phyloP scores from a whole-genome alignment of 2,888 invertebrate genomes.

The Agrypnus murinus region DNA sequence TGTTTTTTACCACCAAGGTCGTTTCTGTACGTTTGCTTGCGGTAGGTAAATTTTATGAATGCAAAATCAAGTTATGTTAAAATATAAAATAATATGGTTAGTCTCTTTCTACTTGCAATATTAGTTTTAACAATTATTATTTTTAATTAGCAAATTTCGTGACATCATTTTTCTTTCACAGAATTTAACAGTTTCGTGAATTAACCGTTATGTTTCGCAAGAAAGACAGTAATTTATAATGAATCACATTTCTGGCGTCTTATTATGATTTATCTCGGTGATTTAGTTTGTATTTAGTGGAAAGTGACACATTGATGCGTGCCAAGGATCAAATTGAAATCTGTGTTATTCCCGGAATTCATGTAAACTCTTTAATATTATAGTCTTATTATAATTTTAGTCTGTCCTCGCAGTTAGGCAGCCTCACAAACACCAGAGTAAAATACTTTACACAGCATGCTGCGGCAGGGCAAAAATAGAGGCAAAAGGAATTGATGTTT shows the following conservation, averaged over 20 bases:
- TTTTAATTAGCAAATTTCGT: neutral
- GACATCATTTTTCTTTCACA: constrained; percentile 27
- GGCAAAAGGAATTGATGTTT: no score
- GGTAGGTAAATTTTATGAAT: constrained; percentile 20
- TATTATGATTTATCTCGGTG: constrained; percentile 28
- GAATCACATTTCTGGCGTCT: constrained; percentile 34
- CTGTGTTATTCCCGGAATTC: constrained; percentile 6
- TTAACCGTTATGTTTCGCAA: constrained; percentile 30
- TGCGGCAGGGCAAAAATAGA: no score
- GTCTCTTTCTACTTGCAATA: constrained; percentile 5
- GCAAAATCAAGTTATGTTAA: neutral
- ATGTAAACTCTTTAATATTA: no score
- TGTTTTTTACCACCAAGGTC: constrained; percentile 38
- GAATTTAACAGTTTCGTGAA: constrained; percentile 26
- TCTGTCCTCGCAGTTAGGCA: no score
- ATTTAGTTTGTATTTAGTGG: constrained; percentile 27
- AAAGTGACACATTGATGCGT: constrained; percentile 30
- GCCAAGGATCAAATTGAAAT: constrained; percentile 23
- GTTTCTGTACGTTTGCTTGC: constrained; percentile 16
- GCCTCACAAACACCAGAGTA: no score
- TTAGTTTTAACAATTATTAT: constrained; percentile 1
- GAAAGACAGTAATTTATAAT: constrained; percentile 15
- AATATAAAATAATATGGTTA: neutral
- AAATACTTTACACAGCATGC: no score
- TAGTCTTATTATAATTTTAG: no score